Evolutionary conservation across 2,113 vertebrate species (phyloP), one percentile per base, ranked within the genome.

Genomic region (Climacteris rufus): DNA sequence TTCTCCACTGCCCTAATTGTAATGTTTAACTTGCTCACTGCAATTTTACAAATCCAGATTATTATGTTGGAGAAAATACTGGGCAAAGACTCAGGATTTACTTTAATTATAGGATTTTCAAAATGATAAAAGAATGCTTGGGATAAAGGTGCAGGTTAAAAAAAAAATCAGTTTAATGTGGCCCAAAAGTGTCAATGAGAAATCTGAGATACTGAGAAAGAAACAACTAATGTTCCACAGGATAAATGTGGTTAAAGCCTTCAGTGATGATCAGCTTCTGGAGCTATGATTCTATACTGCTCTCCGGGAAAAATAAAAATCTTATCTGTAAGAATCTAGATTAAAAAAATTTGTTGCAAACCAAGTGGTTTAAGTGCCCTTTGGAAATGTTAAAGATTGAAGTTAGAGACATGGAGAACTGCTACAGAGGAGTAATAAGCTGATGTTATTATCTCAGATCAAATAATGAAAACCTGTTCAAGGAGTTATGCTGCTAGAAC

Each of bases 331-430:
- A 87, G 40, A 80, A 52, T 76, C 19, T 93, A 75, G 54, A 94
- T 77, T 37, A 94, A 94, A 94, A 87, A 82, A 76, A 60, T 5
- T 17, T 89, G 89, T 91, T 94, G 64, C 39, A 83, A 85, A 69
- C 63, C 56, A 83, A 93, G 50, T 75, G 53, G 64, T 89, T 93
- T 72, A 72, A 85, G 45, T 83, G 85, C 56, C 81, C 91, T 91
- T 93, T 91, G 83, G 90, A 97, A 96, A 94, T 56, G 61, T 89
- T 95, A 81, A 89, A 93, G 90, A 89, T 82, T 91, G 87, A 87
- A 91, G 77, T 78, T 81, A 74, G 25, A 93, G 77, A 49, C 91
- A 72, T 5, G 6, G 60, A 71, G 65, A 78, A 68, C n/a, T 84
- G 61, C 53, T 83, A 40, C 45, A 82, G 24, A 45, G 83, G 47